A percentile compares a stretch with the other conserved stretches of the same genome.
Evolutionary conservation across 2,888 invertebrate species (phyloP).

Genomic region (Itoplectis maculator): DNA sequence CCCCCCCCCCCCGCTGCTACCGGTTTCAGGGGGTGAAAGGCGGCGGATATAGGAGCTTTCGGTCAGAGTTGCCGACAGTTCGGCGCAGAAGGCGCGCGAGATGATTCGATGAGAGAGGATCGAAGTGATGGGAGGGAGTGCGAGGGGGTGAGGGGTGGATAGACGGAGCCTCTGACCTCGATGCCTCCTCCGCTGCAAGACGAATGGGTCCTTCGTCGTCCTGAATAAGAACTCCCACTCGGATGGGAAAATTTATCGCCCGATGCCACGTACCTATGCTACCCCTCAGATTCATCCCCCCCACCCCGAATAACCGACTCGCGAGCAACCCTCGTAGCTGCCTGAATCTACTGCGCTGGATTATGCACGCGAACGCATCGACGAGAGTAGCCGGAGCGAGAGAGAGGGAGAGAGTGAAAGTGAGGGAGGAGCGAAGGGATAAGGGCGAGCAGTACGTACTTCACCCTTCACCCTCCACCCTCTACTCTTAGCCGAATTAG

Average conservation of each 20-base stretch:
- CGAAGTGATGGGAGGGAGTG: no score
- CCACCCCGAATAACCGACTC: slow-evolving; percentile 43
- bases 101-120: slow-evolving; percentile 42
- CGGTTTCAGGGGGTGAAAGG: no score
- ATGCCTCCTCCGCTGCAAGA: slow-evolving; percentile 66
- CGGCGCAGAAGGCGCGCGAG: slow-evolving; percentile 15
- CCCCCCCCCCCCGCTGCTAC: no score
- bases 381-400: slow-evolving; percentile 52
- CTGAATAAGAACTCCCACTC: slow-evolving; percentile 69
- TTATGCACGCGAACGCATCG: slow-evolving; percentile 67
- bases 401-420: background rate
- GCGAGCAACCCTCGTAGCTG: slow-evolving; percentile 51
- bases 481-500: slow-evolving; percentile 65
- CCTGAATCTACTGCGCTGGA: slow-evolving; percentile 61
- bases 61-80: slow-evolving; percentile 21
- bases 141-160: background rate
- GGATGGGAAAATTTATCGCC: slow-evolving; percentile 60
- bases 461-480: slow-evolving; percentile 20
- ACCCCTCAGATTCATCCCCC: slow-evolving; percentile 17
- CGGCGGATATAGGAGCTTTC: slow-evolving; percentile 10
- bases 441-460: slow-evolving; percentile 34
- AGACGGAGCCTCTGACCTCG: slow-evolving; percentile 51
- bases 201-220: slow-evolving; percentile 69
- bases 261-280: slow-evolving; percentile 45
- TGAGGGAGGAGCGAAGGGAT: background rate